Evolutionary conservation across 2,888 invertebrate species (phyloP).

Genomic region (Cerastis leucographa): DNA sequence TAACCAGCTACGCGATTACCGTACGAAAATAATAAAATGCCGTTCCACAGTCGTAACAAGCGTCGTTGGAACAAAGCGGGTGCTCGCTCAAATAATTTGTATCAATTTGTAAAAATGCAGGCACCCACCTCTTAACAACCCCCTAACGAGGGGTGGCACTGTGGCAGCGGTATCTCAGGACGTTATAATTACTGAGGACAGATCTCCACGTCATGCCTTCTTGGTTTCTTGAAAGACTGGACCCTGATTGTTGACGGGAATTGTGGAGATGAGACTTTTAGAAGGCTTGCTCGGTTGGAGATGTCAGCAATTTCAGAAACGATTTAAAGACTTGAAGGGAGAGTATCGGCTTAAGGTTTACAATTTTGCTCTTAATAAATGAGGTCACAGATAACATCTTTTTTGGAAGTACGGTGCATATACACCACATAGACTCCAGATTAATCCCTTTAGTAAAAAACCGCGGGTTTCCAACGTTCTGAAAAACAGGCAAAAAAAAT

Average conservation of each 20-base stretch:
- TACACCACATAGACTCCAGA: no score
- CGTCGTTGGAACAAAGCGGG: constrained; percentile 90
- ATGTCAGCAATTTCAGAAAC: neutral
- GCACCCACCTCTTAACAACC: constrained; percentile 78
- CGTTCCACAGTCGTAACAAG: constrained; percentile 90
- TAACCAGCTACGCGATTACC: constrained; percentile 67
- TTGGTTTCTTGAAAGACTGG: constrained; percentile 62
- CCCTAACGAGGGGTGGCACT: constrained; percentile 67
- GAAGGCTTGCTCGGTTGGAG: neutral
- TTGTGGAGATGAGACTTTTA: constrained; percentile 20
- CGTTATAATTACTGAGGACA: constrained; percentile 85
- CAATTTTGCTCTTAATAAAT: no score
- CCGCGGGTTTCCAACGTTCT: no score
- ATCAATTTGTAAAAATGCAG: constrained; percentile 91
- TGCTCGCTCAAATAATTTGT: constrained; percentile 90
- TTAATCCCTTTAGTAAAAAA: no score
- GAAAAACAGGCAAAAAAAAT: no score
- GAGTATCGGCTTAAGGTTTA: neutral
- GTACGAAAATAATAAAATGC: constrained; percentile 89
- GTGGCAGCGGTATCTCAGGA: constrained; percentile 73
- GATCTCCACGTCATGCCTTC: constrained; percentile 70
- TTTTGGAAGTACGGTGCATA: no score
- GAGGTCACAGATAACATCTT: no score
- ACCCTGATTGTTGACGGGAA: constrained; percentile 40
- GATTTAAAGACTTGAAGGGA: neutral